Conservation (phyloP, 2,888 invertebrate species). For the Calameuta filiformis region DNA sequence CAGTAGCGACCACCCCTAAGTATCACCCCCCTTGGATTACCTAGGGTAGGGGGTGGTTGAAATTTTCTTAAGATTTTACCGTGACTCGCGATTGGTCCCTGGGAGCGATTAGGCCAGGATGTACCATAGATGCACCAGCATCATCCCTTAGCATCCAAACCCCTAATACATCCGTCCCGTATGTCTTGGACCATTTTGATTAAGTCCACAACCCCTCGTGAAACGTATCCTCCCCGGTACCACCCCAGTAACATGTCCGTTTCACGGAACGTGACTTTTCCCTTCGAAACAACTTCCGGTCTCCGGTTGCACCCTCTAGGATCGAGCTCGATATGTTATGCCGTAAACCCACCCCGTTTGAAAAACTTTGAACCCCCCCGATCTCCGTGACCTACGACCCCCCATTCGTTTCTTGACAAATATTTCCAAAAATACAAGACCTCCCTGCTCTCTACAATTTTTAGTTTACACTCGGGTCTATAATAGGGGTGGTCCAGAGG, state of each 20-base stretch:
- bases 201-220: background rate
- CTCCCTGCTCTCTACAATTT: slow-evolving; percentile 11
- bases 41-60: background rate
- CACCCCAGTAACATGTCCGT: slow-evolving; percentile 6
- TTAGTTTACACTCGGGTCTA: slow-evolving; percentile 4
- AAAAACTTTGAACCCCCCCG: background rate
- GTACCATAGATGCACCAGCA: background rate
- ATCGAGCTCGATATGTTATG: slow-evolving; percentile 8
- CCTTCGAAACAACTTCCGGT: slow-evolving; percentile 1
- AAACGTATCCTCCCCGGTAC: background rate
- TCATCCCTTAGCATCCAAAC: background rate
- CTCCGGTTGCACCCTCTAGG: slow-evolving; percentile 7
- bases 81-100: background rate
- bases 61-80: background rate
- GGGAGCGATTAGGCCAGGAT: background rate
- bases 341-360: slow-evolving; percentile 1
- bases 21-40: slow-evolving; percentile 10
- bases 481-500: background rate
- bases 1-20: background rate
- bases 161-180: background rate
- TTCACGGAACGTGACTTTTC: slow-evolving; percentile 7
- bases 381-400: slow-evolving; percentile 8
- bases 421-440: slow-evolving; percentile 21
- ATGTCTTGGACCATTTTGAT: background rate
- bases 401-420: slow-evolving; percentile 14